Percentiles rank a stretch among this genome's conserved stretches.
phyloP scores from a whole-genome alignment of 64 coral and sea anemone genomes.

The Dendrophyllia cribrosa region DNA sequence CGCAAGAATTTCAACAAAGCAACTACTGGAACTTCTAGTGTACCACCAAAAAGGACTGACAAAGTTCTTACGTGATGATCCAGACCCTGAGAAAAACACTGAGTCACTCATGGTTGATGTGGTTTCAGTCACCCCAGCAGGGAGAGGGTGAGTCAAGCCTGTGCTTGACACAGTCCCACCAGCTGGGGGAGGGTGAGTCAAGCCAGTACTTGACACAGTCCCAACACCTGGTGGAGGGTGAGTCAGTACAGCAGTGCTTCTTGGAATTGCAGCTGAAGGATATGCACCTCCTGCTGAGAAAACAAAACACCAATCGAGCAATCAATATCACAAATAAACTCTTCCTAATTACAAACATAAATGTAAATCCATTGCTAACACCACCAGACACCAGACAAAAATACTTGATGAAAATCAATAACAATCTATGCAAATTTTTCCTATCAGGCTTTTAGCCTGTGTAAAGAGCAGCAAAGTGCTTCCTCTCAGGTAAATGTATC shows the following conservation, averaged over 20 bases:
- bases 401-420: no score
- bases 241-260: neutral
- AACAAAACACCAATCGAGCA: neutral
- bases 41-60: neutral
- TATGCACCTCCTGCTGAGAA: neutral
- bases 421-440: no score
- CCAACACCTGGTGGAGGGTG: neutral
- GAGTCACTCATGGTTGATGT: constrained; percentile 46
- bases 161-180: neutral
- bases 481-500: no score
- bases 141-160: neutral
- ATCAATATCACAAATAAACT: no score
- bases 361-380: no score
- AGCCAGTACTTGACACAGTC: neutral
- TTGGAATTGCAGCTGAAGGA: neutral
- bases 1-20: no score
- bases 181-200: neutral
- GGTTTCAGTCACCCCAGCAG: neutral
- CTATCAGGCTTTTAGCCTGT: no score
- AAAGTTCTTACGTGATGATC: constrained; percentile 8
- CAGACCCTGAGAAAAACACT: constrained; percentile 33
- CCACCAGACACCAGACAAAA: no score
- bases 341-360: no score
- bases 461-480: no score
- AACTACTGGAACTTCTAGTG: no score